Evolutionary conservation across 2,113 vertebrate species (phyloP).

Genomic region (Prolemur simus): DNA sequence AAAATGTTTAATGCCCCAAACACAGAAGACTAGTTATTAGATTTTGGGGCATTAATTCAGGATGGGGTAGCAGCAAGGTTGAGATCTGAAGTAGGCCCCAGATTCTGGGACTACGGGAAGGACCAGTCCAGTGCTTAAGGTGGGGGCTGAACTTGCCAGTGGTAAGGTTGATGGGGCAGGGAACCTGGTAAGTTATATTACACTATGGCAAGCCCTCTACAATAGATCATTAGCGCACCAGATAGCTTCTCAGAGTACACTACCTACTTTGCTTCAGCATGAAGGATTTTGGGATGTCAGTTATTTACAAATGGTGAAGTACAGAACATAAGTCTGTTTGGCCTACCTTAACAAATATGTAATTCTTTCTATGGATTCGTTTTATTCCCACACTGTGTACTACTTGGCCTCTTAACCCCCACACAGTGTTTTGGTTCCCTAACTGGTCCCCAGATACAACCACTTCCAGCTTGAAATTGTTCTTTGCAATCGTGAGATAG

Average conservation of each 20-base stretch:
- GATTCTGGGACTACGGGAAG: neutral
- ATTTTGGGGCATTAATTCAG: neutral
- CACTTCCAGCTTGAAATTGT: conserved; percentile 18
- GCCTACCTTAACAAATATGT: neutral
- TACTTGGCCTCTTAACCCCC: neutral
- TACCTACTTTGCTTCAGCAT: neutral
- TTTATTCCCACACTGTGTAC: neutral
- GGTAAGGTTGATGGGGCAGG: neutral
- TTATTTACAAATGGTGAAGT: neutral
- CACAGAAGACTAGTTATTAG: neutral
- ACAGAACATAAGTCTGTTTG: neutral
- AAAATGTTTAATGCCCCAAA: neutral
- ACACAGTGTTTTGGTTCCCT: neutral
- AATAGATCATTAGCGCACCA: no score
- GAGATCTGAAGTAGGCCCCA: neutral
- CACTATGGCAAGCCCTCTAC: neutral
- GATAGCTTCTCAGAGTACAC: neutral
- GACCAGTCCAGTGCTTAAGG: neutral
- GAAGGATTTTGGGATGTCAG: neutral
- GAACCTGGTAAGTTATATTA: neutral
- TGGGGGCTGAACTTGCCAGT: neutral
- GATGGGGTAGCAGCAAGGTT: neutral
- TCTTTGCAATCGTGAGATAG: neutral
- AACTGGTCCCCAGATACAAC: neutral
- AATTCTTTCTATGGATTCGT: neutral